Evolutionary conservation across 2,113 vertebrate genomes (phyloP), one percentile per base, ranked within the genome.

Genomic region (Pseudonaja textilis): DNA sequence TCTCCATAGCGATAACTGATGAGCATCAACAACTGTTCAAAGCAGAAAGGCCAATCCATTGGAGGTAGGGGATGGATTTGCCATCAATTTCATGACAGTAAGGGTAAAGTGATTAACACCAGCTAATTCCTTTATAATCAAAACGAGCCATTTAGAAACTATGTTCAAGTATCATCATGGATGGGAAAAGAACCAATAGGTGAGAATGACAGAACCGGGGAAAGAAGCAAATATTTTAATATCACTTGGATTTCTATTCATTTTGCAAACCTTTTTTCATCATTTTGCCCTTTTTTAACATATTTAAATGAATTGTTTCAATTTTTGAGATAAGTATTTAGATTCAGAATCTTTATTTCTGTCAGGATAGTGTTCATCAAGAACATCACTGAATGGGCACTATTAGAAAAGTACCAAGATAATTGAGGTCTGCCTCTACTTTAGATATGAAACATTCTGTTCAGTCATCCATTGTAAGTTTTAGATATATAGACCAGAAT

Each of bases 1-100:
- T 18, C 52, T 86, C 45, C 26, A 45, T 88, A 85, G 29, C 56
- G 42, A 1, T 86, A 54, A 54, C 45, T 93, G 0, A 25, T 42
- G 86, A 55, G 0, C 85, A 0, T 0, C 0, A 0, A 55, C 56
- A 25, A 29, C 34, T 56, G 42, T 69, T 26, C 47, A 42, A 34
- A 86, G 52, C 50, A 91, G 74, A 64, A 61, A n/a, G 42, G 91
- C 0, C 90, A 34, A 26, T 42, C 86, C 50, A 56, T 29, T 20
- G 89, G 86, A 26, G 10, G 34, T 56, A 81, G 18, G 34, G 69
- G 18, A 39, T 89, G 47, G 6, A 18, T 88, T 59, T 34, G 22
- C 25, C 26, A 50, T 61, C 12, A 20, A 23, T 85, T 88, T 20
- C n/a, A 29, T 34, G 20, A 85, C 26, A 57, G 25, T 87, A 26